These are phyloP conservation scores for Epinephelus fuscoguttatus DNA, from an alignment of 2,113 vertebrate species.

Conservation along the genomic window DNA sequence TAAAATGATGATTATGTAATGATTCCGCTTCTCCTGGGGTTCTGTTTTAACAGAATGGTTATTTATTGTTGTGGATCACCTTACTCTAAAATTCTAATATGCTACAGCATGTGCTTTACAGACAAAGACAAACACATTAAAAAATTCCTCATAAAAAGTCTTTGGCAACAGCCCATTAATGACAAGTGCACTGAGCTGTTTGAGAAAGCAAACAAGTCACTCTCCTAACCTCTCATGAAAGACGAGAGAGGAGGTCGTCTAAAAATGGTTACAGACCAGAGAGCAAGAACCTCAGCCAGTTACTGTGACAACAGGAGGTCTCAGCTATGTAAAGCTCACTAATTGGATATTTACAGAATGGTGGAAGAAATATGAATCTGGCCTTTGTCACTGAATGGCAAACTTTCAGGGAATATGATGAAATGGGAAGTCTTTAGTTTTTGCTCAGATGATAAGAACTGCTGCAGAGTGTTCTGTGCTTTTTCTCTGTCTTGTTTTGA, in stretches of 20 bases:
- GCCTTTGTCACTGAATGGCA: slow-evolving; percentile 71
- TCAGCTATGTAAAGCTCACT: slow-evolving; percentile 62
- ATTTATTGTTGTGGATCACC: background rate
- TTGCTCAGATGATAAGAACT: slow-evolving; percentile 46
- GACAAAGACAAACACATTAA: background rate
- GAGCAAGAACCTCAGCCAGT: slow-evolving; percentile 77
- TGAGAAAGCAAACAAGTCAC: slow-evolving; percentile 48
- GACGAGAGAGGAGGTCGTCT: slow-evolving; percentile 74
- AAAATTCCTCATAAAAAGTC: background rate
- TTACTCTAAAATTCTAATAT: background rate
- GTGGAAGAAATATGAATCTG: slow-evolving; percentile 73
- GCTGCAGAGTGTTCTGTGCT: slow-evolving; percentile 19
- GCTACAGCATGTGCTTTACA: background rate
- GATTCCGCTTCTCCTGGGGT: background rate
- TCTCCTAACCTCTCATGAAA: slow-evolving; percentile 70
- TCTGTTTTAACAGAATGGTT: background rate
- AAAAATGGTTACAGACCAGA: slow-evolving; percentile 85
- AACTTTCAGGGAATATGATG: slow-evolving; percentile 54
- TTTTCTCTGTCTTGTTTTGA: slow-evolving; percentile 48
- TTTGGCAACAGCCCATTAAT: slow-evolving; percentile 50
- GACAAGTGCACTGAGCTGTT: slow-evolving; percentile 60
- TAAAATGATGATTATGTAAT: background rate
- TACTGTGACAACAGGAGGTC: slow-evolving; percentile 33
- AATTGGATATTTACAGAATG: slow-evolving; percentile 85
- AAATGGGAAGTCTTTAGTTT: slow-evolving; percentile 71